These are phyloP conservation scores for Microcebus tavaratra DNA, from an alignment of 2,113 vertebrate genomes.

Conservation along the genomic window DNA sequence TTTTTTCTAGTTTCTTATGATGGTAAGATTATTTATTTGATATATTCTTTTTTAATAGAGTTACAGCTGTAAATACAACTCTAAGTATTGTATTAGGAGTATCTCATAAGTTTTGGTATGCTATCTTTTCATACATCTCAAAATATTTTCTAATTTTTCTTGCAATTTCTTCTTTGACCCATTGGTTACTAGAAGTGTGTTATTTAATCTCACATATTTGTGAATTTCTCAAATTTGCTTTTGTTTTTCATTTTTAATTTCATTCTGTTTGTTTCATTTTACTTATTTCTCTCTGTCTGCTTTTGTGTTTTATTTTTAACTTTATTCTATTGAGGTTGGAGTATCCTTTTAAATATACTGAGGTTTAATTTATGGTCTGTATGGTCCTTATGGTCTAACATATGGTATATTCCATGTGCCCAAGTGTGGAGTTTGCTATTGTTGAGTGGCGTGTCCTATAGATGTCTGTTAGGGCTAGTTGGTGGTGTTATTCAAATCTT, in stretches of 20 bases:
- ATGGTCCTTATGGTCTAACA: neutral
- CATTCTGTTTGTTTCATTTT: neutral
- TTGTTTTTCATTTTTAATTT: neutral
- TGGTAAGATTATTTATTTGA: neutral
- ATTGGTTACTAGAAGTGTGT: neutral
- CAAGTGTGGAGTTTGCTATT: neutral
- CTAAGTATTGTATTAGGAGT: neutral
- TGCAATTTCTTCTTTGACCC: constrained; percentile 24
- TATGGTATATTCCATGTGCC: neutral
- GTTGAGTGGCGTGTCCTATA: neutral
- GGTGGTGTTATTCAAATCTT: neutral
- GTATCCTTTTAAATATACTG: neutral
- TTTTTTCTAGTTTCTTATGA: neutral
- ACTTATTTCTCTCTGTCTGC: too few species aligned
- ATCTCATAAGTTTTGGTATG: neutral
- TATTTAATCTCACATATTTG: neutral
- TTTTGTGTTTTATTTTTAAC: neutral
- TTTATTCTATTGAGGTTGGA: neutral
- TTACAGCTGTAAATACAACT: neutral
- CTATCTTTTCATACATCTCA: neutral
- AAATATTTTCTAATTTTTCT: constrained; percentile 3
- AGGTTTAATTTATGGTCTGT: neutral
- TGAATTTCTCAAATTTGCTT: neutral
- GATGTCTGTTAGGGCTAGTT: neutral
- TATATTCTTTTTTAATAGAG: neutral